These are phyloP conservation scores for Elgaria multicarinata DNA, from an alignment of 2,113 vertebrate species.

Conservation along the genomic window DNA sequence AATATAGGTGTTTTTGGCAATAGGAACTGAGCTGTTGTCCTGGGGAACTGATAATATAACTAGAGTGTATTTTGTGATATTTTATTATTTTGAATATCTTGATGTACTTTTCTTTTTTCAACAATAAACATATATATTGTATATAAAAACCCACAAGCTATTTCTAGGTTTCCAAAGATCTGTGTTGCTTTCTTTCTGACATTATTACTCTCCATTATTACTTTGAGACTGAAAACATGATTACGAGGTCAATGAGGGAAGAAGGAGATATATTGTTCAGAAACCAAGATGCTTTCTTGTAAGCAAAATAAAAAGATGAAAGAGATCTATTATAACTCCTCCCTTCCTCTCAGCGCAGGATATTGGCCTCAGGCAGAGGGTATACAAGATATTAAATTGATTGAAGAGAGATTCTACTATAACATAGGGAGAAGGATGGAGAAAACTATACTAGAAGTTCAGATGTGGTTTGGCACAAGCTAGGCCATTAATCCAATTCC, in stretches of 20 bases:
- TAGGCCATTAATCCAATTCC: background rate
- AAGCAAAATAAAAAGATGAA: slow-evolving; percentile 37
- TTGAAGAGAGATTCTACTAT: slow-evolving; percentile 7
- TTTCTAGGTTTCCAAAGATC: background rate
- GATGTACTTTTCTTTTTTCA: slow-evolving; percentile 13
- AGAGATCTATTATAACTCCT: slow-evolving; percentile 20
- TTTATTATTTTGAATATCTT: slow-evolving; percentile 13
- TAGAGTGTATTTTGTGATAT: background rate
- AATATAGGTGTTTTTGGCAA: background rate
- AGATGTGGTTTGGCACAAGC: background rate
- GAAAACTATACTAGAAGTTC: background rate
- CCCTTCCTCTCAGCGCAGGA: slow-evolving; percentile 12
- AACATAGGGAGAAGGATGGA: slow-evolving; percentile 25
- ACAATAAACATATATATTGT: background rate
- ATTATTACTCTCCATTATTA: slow-evolving; percentile 13
- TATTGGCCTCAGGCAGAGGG: slow-evolving; percentile 45
- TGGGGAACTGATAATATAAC: background rate
- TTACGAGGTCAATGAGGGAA: slow-evolving; percentile 11
- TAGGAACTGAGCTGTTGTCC: background rate
- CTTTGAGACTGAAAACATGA: slow-evolving; percentile 17
- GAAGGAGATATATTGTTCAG: slow-evolving; percentile 23
- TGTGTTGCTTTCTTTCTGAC: background rate
- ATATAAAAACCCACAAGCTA: background rate
- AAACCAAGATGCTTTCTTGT: slow-evolving; percentile 29
- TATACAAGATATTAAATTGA: slow-evolving; percentile 38